Evolutionary conservation across 1,140 invertebrate species (phyloP), one percentile per base, ranked within the genome.

Genomic region (Drosophila chauvacae): DNA sequence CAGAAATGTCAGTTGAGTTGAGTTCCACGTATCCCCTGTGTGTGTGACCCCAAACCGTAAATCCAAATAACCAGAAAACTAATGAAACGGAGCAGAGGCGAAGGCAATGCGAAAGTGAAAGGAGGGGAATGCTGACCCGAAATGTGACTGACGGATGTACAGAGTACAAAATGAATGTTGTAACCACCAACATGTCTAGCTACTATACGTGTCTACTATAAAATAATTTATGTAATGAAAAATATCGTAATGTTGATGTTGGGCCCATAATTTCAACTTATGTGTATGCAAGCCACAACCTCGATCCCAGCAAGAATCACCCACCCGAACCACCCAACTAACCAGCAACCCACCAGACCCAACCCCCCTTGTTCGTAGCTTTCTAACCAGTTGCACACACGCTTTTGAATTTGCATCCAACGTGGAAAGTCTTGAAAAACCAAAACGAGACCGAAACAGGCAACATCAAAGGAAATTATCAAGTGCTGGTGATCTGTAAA

Each of bases 231-330:
- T 92, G 91, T 92, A 92, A 92, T 92, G 91, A 92, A 92, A 92
- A 92, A 92, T 92, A 92, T 92, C 91, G 91, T 92, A 92, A 92
- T 92, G 91, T 92, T 92, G 91, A 92, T 92, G 91, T 92, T 92
- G 91, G 91, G 91, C 91, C 91, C 87, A 82, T 81, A 81, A 70
- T 85, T 90, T 84, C 51, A 60, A 78, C 66, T 79, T 79, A 63
- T 72, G 75, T 81, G 74, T 68, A 77, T 81, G 68, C 63, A 68
- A 84, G 74, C 77, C 71, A 70, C 70, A 69, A 44, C 66, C 79
- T 47, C 66, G 37, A 66, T 57, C 80, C 61, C 63, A 62, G 71
- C 75, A 83, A 80, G 35, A 26, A 51, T 44, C 63, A 39, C 59
- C 41, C 30, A 30, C 30, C 30, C 30, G 28, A 28, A 41, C n/a